Base-by-base conservation (phyloP, 2,797 vertebrate species). In the Phoxinus dragarum region DNA sequence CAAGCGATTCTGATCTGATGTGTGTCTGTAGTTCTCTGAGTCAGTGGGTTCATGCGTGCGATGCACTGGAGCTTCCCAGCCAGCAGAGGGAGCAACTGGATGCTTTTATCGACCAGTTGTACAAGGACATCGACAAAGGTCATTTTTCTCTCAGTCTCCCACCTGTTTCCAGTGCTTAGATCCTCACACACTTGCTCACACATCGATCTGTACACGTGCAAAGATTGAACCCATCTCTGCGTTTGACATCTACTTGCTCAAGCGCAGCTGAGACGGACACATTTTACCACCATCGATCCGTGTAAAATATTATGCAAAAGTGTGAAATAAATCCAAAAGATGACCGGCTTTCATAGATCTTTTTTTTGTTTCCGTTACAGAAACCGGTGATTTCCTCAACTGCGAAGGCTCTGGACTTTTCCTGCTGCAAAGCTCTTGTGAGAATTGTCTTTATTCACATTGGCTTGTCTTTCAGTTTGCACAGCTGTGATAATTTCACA, bases 51-150 rank as follows among this genome's bases (percentile, higher is more conserved):
- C 98, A 97, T 0, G 97, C 96, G 2, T 99, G 98, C 0, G 98
- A 99, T 1, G 96, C 96, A 0, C 93, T 98, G 83, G 95, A 97
- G 80, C 96, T 99, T 86, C 95, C 97, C 80, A 83, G 91, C 89
- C 96, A 94, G 93, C 95, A 99, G 94, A 97, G 97, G 81, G 97
- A 98, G 93, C 96, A 97, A 88, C 94, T 99, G 91, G 98, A 99
- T 0, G 91, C 96, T 74, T 99, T 99, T 93, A 99, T 98, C 0
- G 98, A 99, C 94, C 98, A 98, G 92, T 93, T 99, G 36, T 99
- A 99, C 94, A 99, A 99, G 94, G 98, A 99, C 95, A 98, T 99
- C 0, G 98, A 99, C 92, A 98, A 97, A 97, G 98, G 98, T 99
- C 89, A 94, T 84, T 68, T 54, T 86, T 90, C 82, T 89, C 87